Base-by-base conservation (phyloP, 2,888 invertebrate species). In the Eueremaeus valkanovi region DNA sequence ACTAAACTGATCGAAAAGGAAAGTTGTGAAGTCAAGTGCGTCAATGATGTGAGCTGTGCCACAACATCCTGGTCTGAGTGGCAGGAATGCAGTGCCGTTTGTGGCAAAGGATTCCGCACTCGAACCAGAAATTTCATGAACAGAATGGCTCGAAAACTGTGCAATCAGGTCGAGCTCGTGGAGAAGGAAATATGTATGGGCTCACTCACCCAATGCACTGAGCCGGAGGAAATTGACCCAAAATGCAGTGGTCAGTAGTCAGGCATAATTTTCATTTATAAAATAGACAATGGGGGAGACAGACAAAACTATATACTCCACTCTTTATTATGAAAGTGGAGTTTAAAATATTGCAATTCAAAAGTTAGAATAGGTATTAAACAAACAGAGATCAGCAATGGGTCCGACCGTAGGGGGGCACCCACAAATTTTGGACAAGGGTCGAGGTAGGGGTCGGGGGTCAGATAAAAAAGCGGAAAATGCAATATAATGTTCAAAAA, bases 1-100 rank as follows among this genome's bases (percentile, higher is more conserved):
- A 81, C 81, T 0, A 90, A 94, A 84, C 85, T 96, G 81, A 78
- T 82, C 79, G 80, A 84, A 61, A 93, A 93, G 84, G 95, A 95
- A 86, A 92, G 93, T 90, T 96, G 95, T 78, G 79, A 78, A 31
- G 73, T 63, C 5, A 73, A 76, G 9, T 80, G 80, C 42, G 77
- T 78, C 11, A 79, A 79, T 16, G 76, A 79, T 72, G 75, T 80
- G 13, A 80, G 84, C 68, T 86, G 86, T 80, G 83, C 83, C 8
- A 82, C 84, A 11, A 83, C 83, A 1, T 82, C 82, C 3, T 87
- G 86, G 86, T 81, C 83, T 1, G 83, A 83, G 18, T 86, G 86
- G 86, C 82, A 84, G 0, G 82, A 83, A 11, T 86, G 86, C 78
- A 83, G 83, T 31, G 85, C 83, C 9, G 82, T 83, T 2, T 86